Percentiles rank a stretch among this genome's conserved stretches.
Evolutionary conservation across 2,797 vertebrate genomes (phyloP).

Genomic region (Acridotheres tristis): DNA sequence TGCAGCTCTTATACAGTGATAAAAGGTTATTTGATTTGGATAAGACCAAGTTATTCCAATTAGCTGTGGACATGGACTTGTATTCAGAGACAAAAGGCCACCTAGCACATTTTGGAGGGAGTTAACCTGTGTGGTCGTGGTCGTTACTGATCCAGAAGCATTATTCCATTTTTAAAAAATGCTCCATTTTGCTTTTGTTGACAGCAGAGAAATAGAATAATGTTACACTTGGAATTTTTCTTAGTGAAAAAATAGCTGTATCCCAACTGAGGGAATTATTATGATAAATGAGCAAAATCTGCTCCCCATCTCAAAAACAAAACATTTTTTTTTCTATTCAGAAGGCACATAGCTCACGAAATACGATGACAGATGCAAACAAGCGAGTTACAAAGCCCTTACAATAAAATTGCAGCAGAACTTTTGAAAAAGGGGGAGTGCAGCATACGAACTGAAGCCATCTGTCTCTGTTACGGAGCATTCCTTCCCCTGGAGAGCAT

Average conservation of each 20-base stretch:
- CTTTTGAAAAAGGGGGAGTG: conserved; percentile 4
- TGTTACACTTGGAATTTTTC: conserved; percentile 41
- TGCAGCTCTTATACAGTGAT: not conserved
- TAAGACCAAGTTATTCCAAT: not conserved
- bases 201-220: conserved; percentile 41
- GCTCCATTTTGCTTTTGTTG: conserved; percentile 26
- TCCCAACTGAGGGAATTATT: conserved; percentile 40
- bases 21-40: not conserved
- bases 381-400: conserved; percentile 58
- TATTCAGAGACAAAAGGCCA: not conserved
- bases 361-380: conserved; percentile 68
- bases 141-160: not conserved
- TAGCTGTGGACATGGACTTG: not conserved
- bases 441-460: conserved; percentile 27
- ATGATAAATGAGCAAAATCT: conserved; percentile 51
- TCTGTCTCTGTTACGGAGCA: conserved; percentile 56
- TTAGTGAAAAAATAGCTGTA: conserved; percentile 42
- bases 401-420: conserved; percentile 56
- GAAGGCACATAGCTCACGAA: conserved; percentile 21
- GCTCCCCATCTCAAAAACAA: conserved; percentile 27
- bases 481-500: conserved; percentile 3
- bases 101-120: not conserved
- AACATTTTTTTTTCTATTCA: conserved; percentile 16
- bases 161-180: not conserved
- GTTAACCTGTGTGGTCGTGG: not conserved